Conservation (phyloP, 2,113 vertebrate genomes). For the Chitala chitala region DNA sequence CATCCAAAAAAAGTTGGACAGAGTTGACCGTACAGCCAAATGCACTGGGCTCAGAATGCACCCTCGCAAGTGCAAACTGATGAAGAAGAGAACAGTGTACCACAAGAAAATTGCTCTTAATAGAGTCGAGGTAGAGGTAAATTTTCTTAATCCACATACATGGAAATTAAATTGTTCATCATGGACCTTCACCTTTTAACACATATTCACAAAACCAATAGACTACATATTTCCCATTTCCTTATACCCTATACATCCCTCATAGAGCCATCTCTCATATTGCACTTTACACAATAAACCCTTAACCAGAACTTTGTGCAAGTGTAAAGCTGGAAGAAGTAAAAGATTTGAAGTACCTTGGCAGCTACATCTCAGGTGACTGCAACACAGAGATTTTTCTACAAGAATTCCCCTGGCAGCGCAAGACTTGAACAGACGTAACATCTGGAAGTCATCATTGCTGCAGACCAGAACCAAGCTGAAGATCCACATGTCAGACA, state of each 20-base stretch:
- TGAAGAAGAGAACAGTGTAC: background rate
- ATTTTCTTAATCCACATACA: too few species aligned
- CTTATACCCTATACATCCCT: too few species aligned
- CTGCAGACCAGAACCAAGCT: background rate
- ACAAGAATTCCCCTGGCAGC: background rate
- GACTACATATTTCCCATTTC: too few species aligned
- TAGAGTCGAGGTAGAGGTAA: too few species aligned
- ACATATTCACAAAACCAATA: too few species aligned
- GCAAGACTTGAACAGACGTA: background rate
- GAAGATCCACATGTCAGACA: background rate
- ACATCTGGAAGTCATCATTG: background rate
- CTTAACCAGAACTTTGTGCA: background rate
- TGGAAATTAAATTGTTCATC: too few species aligned
- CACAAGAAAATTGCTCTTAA: background rate
- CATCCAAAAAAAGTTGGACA: background rate
- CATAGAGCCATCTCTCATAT: too few species aligned
- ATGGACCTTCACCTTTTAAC: too few species aligned
- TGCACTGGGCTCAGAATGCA: background rate
- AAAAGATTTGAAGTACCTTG: background rate
- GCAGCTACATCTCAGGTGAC: background rate
- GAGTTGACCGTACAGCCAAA: background rate
- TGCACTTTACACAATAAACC: too few species aligned
- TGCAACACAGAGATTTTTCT: background rate
- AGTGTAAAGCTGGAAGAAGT: background rate
- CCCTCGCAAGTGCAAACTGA: background rate